Percentiles rank a stretch among this genome's conserved stretches.
Conservation (phyloP, 1,140 invertebrate genomes). For the Brachionus calyciflorus region DNA sequence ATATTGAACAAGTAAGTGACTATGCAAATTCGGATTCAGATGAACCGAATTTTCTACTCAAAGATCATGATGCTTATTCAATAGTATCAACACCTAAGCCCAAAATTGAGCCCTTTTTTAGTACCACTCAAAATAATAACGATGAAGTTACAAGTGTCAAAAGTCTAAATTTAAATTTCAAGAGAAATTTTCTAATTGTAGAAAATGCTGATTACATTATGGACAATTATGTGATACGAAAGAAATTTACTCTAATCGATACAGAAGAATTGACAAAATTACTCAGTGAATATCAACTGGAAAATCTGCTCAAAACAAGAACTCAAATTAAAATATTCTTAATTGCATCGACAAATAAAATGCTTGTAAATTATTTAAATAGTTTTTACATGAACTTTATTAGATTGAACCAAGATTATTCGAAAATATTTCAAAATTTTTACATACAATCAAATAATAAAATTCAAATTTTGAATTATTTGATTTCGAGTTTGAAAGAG, state of each 20-base stretch:
- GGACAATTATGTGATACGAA: slow-evolving; percentile 19
- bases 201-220: not conserved
- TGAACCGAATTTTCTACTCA: slow-evolving; percentile 34
- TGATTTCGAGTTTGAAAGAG: not conserved
- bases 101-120: slow-evolving; percentile 26
- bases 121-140: not conserved
- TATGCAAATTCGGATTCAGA: slow-evolving; percentile 36
- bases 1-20: slow-evolving; percentile 44
- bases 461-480: not conserved
- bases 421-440: slow-evolving; percentile 9
- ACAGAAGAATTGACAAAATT: not conserved
- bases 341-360: not conserved
- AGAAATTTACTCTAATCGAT: slow-evolving; percentile 10
- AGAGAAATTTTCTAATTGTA: not conserved
- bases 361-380: not conserved
- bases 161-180: not conserved
- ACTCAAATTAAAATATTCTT: slow-evolving; percentile 4
- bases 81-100: slow-evolving; percentile 45
- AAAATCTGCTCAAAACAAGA: not conserved
- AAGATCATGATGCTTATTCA: slow-evolving; percentile 40
- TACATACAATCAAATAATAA: not conserved
- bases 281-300: not conserved
- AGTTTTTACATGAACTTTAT: not conserved
- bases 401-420: not conserved
- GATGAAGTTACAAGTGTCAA: not conserved